Evolutionary conservation across 2,113 vertebrate species (phyloP), one percentile per base, ranked within the genome.

Genomic region (Dasyprocta punctata): DNA sequence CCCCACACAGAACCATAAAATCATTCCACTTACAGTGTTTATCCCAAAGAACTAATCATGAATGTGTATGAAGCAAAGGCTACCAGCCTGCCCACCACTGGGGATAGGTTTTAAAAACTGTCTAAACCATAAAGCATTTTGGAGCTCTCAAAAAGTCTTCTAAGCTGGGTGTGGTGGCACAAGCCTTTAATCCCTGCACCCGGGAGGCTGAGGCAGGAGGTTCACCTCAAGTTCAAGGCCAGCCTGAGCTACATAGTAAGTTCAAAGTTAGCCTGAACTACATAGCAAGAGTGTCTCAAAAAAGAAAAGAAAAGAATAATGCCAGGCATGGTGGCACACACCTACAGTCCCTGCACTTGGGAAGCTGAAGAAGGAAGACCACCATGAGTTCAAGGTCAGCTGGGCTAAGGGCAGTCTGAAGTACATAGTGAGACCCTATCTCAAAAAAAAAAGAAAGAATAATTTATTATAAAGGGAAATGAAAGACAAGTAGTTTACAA

Each of bases 401-500:
- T n/a, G 36, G 65, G 67, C 67, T 69, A 69, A 69, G 36, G 67
- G 7, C 67, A 69, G 17, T n/a, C 36, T 36, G 36, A 69, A 69
- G 67, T 69, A 36, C 30, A n/a, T 17, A 67, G 5, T 26, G 41
- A 44, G 41, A 73, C 24, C 24, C 26, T 47, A 3, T 44, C 24
- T 77, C 73, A 77, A 80, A 54, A 54, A 80, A 54, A 54, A 80
- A 80, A 33, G 5, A 30, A 78, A 78, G 2, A 80, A 80, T 19
- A 90, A 83, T 80, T 89, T 58, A 92, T 58, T 56, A 78, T 30
- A 56, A 89, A 14, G 28, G 47, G 89, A 94, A 89, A 83, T 47
- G 13, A 41, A 41, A 60, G 11, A 73, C 33, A 67, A 67, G 3
- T 19, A 38, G 19, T 71, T 85, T 73, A 92, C 1, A 86, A 92